phyloP scores from a whole-genome alignment of 2,113 vertebrate species.

The Pseudorectes ferrugineus region DNA sequence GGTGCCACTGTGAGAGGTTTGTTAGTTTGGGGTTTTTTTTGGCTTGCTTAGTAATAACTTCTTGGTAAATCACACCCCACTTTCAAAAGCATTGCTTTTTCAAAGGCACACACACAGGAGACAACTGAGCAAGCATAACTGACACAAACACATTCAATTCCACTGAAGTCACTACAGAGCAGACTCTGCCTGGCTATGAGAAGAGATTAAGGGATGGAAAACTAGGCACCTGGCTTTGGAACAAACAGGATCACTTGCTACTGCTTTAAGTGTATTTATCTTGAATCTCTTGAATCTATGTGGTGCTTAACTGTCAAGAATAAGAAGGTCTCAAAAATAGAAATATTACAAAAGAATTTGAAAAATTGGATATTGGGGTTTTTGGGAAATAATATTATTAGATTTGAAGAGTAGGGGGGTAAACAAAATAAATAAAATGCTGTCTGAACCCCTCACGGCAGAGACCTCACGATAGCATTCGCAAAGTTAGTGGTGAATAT shows the following conservation, averaged over 20 bases:
- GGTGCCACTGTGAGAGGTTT: background rate
- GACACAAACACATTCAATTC: background rate
- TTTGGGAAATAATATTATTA: background rate
- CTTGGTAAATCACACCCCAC: background rate
- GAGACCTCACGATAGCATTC: rapidly evolving
- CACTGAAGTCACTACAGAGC: background rate
- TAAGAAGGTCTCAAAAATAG: background rate
- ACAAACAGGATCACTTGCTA: background rate
- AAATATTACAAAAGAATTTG: background rate
- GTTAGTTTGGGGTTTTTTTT: background rate
- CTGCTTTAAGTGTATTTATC: background rate
- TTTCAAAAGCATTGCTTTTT: background rate
- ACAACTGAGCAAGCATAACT: background rate
- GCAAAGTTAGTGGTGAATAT: rapidly evolving
- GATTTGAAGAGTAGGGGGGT: rapidly evolving
- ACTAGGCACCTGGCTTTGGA: background rate
- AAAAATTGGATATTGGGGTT: background rate
- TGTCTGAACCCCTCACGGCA: background rate
- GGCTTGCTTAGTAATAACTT: background rate
- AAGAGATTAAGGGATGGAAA: background rate
- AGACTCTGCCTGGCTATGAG: background rate
- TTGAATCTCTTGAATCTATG: too few species aligned
- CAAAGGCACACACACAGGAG: background rate
- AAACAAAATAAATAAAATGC: background rate
- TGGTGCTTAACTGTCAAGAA: background rate